phyloP scores from a whole-genome alignment of 2,888 invertebrate genomes.

The Agonopterix arenella region DNA sequence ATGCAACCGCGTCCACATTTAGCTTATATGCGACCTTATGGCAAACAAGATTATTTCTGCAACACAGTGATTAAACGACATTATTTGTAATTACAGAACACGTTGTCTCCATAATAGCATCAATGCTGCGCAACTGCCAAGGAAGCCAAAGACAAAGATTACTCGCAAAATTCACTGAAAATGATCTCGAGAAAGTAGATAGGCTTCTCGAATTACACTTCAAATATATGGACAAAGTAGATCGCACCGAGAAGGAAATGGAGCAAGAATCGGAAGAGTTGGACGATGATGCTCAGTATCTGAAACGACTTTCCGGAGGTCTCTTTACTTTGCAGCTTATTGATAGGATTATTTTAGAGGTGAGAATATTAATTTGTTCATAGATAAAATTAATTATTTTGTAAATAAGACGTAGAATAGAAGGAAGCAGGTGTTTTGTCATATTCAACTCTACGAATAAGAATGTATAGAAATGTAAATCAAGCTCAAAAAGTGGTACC shows the following conservation, averaged over 20 bases:
- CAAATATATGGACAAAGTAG: conserved; percentile 96
- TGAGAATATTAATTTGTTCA: conserved; percentile 29
- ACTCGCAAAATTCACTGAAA: conserved; percentile 97
- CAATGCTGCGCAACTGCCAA: conserved; percentile 94
- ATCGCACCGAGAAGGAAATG: conserved; percentile 87
- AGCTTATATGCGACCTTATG: too few species aligned
- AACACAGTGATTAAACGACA: neutral
- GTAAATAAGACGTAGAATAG: too few species aligned
- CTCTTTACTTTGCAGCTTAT: conserved; percentile 97
- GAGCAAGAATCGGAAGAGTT: conserved; percentile 83
- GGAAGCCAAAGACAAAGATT: conserved; percentile 93
- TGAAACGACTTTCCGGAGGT: conserved; percentile 93
- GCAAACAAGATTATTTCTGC: too few species aligned
- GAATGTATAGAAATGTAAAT: too few species aligned
- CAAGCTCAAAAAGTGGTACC: too few species aligned
- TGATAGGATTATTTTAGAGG: conserved; percentile 91
- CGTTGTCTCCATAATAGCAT: conserved; percentile 94
- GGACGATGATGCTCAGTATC: conserved; percentile 90
- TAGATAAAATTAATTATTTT: too few species aligned
- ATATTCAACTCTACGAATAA: too few species aligned
- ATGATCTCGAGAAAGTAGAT: conserved; percentile 99
- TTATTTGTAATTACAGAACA: conserved; percentile 79
- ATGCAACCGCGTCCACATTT: too few species aligned
- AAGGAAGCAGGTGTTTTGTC: too few species aligned
- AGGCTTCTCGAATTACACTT: conserved; percentile 96